Evolutionary conservation across 2,888 invertebrate genomes (phyloP).

Genomic region (Cetonia aurata): DNA sequence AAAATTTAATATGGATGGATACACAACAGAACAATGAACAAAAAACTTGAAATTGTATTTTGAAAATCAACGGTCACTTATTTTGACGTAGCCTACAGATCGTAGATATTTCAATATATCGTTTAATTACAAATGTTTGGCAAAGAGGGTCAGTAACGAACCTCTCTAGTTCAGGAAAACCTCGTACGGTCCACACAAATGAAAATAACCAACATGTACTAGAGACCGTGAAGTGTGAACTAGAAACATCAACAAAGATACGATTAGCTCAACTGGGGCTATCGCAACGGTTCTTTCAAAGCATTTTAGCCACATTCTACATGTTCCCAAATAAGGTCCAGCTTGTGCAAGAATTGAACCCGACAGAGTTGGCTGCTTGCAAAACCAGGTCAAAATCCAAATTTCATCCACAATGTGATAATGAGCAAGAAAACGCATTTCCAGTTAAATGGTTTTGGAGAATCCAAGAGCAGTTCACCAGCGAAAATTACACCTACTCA

Average conservation of each 20-base stretch:
- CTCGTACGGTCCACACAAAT: slow-evolving; percentile 5
- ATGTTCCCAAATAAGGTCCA: slow-evolving; percentile 33
- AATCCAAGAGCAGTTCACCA: slow-evolving; percentile 53
- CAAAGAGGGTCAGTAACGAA: background rate
- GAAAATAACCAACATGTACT: slow-evolving; percentile 38
- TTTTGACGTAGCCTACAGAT: too few relatives aligned
- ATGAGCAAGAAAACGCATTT: slow-evolving; percentile 14
- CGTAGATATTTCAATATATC: too few relatives aligned
- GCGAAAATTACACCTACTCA: slow-evolving; percentile 4
- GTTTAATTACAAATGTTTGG: background rate
- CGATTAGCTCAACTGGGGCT: slow-evolving; percentile 42
- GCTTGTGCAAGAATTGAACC: slow-evolving; percentile 48
- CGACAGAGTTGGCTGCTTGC: slow-evolving; percentile 39
- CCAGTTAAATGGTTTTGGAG: slow-evolving; percentile 50
- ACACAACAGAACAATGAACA: too few relatives aligned
- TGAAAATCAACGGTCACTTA: too few relatives aligned
- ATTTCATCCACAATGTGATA: slow-evolving; percentile 40
- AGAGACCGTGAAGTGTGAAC: slow-evolving; percentile 26
- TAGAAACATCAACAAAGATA: slow-evolving; percentile 48
- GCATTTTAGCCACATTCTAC: slow-evolving; percentile 45
- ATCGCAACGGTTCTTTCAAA: slow-evolving; percentile 28
- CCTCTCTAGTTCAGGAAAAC: background rate
- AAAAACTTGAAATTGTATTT: too few relatives aligned
- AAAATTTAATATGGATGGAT: too few relatives aligned
- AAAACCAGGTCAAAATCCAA: slow-evolving; percentile 39